Base-by-base conservation (phyloP, 2,888 invertebrate species). In the Watsonalla binaria region DNA sequence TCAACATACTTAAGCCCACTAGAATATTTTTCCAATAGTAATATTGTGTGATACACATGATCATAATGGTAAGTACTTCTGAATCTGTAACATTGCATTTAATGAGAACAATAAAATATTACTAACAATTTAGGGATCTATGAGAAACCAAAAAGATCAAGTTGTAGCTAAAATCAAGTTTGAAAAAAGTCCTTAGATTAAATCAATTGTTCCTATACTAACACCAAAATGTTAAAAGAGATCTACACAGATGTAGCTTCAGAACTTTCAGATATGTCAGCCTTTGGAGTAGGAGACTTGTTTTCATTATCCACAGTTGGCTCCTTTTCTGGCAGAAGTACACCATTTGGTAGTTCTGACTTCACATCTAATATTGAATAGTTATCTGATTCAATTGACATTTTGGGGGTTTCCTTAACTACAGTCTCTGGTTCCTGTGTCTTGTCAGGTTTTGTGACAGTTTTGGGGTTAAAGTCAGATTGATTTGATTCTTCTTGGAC, bases 301-400 rank as follows among this genome's bases (percentile, higher is more conserved):
- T 46, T 13, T 55, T 59, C 53, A 5, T 45, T 14, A 53, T 42
- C 33, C 47, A 50, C 6, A 8, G 57, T 58, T 33, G 53, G 50
- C 46, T 56, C 55, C 13, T 61, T 60, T 51, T 55, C 42, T 51
- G 53, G 59, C 55, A 24, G 56, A 39, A 15, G 34, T 54, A 62
- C 60, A 6, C 53, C 52, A 49, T 75, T 70, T 35, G 78, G 76
- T 45, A 88, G 61, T 62, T 85, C 86, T 9, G 87, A 85, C 54
- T 84, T 84, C 2, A 89, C 85, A 79, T 88, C 89, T 62, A 85
- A 80, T 64, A 90, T 86, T 53, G 86, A 84, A 63, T 88, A 86
- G 56, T 86, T 82, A 54, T 88, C 89, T 33, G 81, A 70, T 62
- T 87, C 71, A 46, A 82, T 74, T 56, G 72, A 64, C 57, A 72